Conservation (phyloP, 2,113 vertebrate genomes). For the Cairina moschata region DNA sequence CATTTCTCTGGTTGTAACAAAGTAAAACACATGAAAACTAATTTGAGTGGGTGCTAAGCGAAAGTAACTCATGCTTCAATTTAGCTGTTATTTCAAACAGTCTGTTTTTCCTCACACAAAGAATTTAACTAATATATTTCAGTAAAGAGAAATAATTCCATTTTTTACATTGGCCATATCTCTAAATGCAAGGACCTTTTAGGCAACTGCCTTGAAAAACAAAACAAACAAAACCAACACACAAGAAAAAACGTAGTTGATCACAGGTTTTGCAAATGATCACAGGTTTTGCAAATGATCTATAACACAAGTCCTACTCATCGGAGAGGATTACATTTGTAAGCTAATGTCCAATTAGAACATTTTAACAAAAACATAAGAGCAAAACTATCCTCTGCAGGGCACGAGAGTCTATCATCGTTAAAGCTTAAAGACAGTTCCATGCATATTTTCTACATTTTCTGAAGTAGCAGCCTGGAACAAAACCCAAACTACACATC, state of each 20-base stretch:
- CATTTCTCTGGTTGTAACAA: background rate
- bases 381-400: slow-evolving; percentile 3
- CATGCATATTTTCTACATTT: background rate
- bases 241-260: background rate
- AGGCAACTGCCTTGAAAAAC: background rate
- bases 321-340: background rate
- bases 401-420: background rate
- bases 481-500: slow-evolving; percentile 52
- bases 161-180: background rate
- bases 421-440: slow-evolving; percentile 11
- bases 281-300: background rate
- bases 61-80: background rate
- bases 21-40: background rate
- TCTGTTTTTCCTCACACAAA: background rate
- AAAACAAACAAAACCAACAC: background rate
- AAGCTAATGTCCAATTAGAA: background rate
- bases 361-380: slow-evolving; percentile 2
- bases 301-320: background rate
- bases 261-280: background rate
- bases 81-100: background rate
- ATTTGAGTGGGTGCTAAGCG: background rate
- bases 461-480: slow-evolving; percentile 1
- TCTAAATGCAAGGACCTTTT: background rate
- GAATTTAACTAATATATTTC: background rate
- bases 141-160: background rate